Evolutionary conservation across 2,113 vertebrate genomes (phyloP).

Genomic region (Dendropsophus ebraccatus): DNA sequence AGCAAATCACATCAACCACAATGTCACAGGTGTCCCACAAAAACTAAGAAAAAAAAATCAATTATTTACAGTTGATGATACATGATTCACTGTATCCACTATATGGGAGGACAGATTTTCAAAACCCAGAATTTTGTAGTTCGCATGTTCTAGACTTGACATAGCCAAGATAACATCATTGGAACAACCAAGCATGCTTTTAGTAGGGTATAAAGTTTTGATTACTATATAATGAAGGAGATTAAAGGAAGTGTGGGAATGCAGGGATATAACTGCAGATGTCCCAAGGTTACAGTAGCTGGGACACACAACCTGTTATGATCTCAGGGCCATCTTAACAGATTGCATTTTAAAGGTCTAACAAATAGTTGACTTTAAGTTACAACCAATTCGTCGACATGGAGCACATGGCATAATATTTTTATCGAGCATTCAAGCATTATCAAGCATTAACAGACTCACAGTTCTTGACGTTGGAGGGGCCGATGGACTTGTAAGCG

Average conservation of each 20-base stretch:
- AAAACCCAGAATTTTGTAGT: too few species aligned
- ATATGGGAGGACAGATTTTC: too few species aligned
- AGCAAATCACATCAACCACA: slow-evolving; percentile 73
- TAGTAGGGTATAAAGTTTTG: neutral
- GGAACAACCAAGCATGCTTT: neutral
- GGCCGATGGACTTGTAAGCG: slow-evolving; percentile 95
- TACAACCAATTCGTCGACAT: neutral
- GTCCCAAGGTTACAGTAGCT: too few species aligned
- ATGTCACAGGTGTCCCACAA: slow-evolving; percentile 1
- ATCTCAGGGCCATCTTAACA: too few species aligned
- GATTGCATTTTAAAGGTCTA: neutral
- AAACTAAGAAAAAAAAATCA: neutral
- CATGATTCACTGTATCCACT: neutral
- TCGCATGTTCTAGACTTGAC: neutral
- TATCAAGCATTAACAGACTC: too few species aligned
- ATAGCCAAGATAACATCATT: neutral
- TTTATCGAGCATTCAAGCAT: too few species aligned
- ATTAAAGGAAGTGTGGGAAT: neutral
- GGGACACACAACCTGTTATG: too few species aligned
- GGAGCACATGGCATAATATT: neutral
- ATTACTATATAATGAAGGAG: neutral
- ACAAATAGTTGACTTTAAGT: neutral
- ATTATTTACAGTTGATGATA: neutral
- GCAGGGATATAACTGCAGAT: neutral
- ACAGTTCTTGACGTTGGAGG: slow-evolving; percentile 97